A percentile compares a stretch with the other conserved stretches of the same genome.
These are phyloP conservation scores for Andrena flavipes DNA, from an alignment of 2,888 invertebrate species.

Conservation along the genomic window DNA sequence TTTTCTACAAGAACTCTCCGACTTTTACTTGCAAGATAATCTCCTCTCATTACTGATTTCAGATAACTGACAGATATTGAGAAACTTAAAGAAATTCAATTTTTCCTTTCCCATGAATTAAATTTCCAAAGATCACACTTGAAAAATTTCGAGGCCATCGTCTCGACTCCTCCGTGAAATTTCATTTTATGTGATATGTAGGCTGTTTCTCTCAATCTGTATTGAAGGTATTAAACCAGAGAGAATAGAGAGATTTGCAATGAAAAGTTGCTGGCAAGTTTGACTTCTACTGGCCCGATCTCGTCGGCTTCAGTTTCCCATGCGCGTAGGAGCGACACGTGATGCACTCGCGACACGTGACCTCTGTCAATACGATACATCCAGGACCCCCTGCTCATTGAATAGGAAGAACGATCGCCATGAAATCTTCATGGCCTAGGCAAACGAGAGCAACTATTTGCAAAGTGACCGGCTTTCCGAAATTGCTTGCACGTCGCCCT, in stretches of 20 bases:
- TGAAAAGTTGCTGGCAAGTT: background rate
- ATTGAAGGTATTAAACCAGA: background rate
- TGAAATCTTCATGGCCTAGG: constrained; percentile 55
- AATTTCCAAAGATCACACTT: background rate
- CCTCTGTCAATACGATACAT: constrained; percentile 80
- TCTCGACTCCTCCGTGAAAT: no score
- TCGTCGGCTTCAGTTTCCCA: constrained; percentile 62
- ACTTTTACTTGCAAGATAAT: no score
- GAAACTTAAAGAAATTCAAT: no score
- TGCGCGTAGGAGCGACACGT: constrained; percentile 59
- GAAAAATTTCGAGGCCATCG: background rate
- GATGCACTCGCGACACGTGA: constrained; percentile 75
- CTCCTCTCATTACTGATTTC: no score
- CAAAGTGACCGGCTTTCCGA: constrained; percentile 71
- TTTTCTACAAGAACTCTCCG: no score
- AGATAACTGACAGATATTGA: no score
- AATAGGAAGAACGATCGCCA: constrained; percentile 62
- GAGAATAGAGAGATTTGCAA: background rate
- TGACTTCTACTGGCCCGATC: constrained; percentile 49
- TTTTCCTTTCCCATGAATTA: no score
- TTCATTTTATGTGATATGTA: background rate
- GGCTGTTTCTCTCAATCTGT: background rate
- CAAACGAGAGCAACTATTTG: constrained; percentile 63
- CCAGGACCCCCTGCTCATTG: constrained; percentile 36
- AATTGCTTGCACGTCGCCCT: constrained; percentile 58